phyloP scores from a whole-genome alignment of 2,888 invertebrate species.

The Xylota sylvarum region DNA sequence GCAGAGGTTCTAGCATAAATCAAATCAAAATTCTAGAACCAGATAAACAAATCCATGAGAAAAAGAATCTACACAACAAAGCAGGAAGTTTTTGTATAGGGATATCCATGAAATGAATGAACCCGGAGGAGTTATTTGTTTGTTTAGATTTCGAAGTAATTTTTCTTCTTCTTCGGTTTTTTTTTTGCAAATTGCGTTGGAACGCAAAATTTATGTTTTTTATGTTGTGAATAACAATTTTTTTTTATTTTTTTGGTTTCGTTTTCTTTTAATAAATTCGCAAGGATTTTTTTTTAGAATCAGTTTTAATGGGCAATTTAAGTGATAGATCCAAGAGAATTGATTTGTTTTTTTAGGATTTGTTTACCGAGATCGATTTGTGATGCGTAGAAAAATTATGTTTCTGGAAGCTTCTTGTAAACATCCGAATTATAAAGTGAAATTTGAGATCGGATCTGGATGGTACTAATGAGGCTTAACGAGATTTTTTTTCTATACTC shows the following conservation, averaged over 20 bases:
- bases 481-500: not conserved
- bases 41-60: not conserved
- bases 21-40: conserved; percentile 8
- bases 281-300: conserved; percentile 1
- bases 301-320: not conserved
- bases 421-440: not conserved
- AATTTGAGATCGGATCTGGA: not conserved
- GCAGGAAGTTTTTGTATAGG: conserved; percentile 14
- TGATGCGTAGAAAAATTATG: conserved; percentile 18
- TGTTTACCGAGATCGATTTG: not conserved
- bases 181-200: not conserved
- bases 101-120: conserved; percentile 7
- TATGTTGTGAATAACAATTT: not conserved
- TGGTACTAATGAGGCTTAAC: not conserved
- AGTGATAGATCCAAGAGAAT: not conserved
- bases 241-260: not conserved
- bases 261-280: not conserved
- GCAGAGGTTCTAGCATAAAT: conserved; percentile 7
- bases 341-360: not conserved
- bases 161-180: not conserved
- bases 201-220: conserved; percentile 3
- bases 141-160: not conserved
- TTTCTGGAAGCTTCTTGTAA: not conserved
- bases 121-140: conserved; percentile 12
- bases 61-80: not conserved